Conservation (phyloP, 1,140 invertebrate genomes). For the Diplogasteroides magnus region DNA sequence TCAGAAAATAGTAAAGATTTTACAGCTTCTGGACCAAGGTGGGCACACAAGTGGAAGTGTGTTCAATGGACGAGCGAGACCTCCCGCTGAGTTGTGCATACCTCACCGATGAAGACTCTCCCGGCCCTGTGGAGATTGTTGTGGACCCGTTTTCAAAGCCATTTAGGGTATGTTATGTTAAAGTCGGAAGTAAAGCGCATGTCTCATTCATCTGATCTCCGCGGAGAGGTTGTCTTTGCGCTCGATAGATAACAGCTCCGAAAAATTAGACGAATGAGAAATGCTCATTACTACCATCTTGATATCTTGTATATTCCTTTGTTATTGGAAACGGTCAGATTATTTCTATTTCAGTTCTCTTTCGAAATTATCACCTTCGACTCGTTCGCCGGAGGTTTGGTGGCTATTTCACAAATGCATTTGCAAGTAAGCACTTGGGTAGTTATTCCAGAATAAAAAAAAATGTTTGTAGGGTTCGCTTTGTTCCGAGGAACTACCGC, state of each 20-base stretch:
- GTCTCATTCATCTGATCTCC: no score
- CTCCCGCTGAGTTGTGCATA: constrained; percentile 33
- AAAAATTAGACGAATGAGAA: no score
- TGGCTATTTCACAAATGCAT: constrained; percentile 24
- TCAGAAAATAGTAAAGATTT: background rate
- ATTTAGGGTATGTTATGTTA: constrained; percentile 18
- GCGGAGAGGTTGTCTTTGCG: no score
- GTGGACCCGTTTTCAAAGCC: constrained; percentile 28
- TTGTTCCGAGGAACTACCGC: background rate
- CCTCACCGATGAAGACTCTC: constrained; percentile 30
- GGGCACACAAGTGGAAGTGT: constrained; percentile 35
- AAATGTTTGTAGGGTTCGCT: background rate
- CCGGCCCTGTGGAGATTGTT: constrained; percentile 28
- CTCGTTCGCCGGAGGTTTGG: constrained; percentile 16
- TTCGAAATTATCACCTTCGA: constrained; percentile 35
- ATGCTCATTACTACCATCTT: no score
- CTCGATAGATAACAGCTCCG: no score
- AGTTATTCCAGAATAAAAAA: background rate
- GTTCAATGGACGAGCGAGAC: constrained; percentile 25
- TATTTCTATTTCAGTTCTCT: constrained; percentile 32
- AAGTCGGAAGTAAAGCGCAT: background rate
- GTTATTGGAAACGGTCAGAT: no score
- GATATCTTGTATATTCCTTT: no score
- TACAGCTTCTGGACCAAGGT: constrained; percentile 35
- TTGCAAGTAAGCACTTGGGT: constrained; percentile 8